Base-by-base conservation (phyloP, 2,113 vertebrate genomes). In the Bufo gargarizans region DNA sequence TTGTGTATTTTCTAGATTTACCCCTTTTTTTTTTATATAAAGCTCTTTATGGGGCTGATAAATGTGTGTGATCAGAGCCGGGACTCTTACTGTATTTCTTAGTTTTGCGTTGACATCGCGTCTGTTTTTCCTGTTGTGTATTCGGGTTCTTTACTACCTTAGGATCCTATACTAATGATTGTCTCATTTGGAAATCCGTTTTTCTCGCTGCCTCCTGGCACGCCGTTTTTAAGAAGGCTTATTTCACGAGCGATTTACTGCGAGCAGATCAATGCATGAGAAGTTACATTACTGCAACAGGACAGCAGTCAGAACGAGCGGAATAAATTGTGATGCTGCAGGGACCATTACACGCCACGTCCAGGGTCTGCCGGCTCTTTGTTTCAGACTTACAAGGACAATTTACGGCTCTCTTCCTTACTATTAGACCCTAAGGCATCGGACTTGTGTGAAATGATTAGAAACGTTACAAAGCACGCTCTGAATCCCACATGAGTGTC, bases 221-320 rank as follows among this genome's bases (percentile, higher is more conserved):
- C 19, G 45, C 1, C 7, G 72, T 49, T 76, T 71, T 50, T 20
- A 49, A 50, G 47, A 50, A 19, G 72, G 45, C 47, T 76, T 76
- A 76, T 76, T 76, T 76, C 47, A 8, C 12, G 72, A 49, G 72
- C 47, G 72, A 49, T 76, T 76, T 76, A 50, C 72, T 50, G 72
- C 47, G 20, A 76, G 50, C 45, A 50, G 72, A 50, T 76, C 72
- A 76, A 76, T 76, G 72, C 45, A 9, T 10, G 17, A 47, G 50
- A 76, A 76, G 72, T 50, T 19, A 76, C 72, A 49, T 76, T 50
- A 19, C 45, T 19, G 72, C 71, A 74, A 74, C 43, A 72, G 69
- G 69, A 72, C 22, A 17, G 71, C 33, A 9, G 71, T 16, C 71
- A 8, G 2, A 74, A 16, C n/a, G 71, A 74, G 17, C 7, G 0